Base-by-base conservation (phyloP, 2,113 vertebrate genomes). In the Tragelaphus buxtoni region DNA sequence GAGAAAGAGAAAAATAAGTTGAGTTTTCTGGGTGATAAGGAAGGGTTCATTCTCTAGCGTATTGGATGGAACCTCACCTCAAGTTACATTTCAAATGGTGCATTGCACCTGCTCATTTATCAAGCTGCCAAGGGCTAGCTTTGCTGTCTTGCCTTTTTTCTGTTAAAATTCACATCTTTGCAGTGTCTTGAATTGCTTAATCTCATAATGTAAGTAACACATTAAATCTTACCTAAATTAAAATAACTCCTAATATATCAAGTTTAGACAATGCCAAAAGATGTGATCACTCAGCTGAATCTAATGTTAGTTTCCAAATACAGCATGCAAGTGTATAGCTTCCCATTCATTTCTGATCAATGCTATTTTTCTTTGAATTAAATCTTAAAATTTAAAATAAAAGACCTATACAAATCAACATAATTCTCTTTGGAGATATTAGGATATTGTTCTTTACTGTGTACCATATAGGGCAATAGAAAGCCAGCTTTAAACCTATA, bases 51-150 rank as follows among this genome's bases (percentile, higher is more conserved):
- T 94, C 60, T 88, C 26, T 45, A 86, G 53, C 0, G 2, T 9
- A 61, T 3, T 85, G 45, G 45, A 63, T 81, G 45, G 30, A 84
- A 56, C 2, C 63, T 91, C 60, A 90, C 92, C 72, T 95, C 42
- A 56, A 96, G 84, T 95, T 92, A 83, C 87, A 83, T 91, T 94
- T 95, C 81, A 96, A 97, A 84, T 97, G 95, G 96, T 96, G 97
- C 96, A 94, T 26, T 96, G 96, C 90, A 93, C 85, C 92, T 96
- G 74, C 88, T 94, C 94, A 76, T 95, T 96, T 91, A 96, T 97
- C 96, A 96, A 93, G 72, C 49, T 91, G 93, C 96, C 95, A 95
- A 49, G 30, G 16, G 30, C 9, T 92, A 74, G 79, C 30, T 90
- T 93, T 87, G 16, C 53, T 91, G 84, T 11, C 53, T 85, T 94